phyloP scores from a whole-genome alignment of 1,140 invertebrate species.

The Lepidurus arcticus region DNA sequence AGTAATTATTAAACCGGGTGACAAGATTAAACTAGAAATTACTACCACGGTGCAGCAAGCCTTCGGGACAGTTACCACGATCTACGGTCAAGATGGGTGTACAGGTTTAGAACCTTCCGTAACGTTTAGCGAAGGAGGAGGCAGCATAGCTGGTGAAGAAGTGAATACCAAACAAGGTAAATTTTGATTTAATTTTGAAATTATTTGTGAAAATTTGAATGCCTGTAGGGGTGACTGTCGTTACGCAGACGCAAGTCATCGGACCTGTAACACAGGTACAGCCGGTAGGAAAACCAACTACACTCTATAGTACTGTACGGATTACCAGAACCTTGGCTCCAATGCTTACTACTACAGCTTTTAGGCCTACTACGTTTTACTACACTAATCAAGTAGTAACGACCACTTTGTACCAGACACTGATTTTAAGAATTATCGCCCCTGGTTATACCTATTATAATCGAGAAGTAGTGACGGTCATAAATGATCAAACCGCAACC shows the following conservation, averaged over 20 bases:
- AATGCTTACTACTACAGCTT: not conserved
- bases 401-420: not conserved
- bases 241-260: not conserved
- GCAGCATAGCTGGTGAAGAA: not conserved
- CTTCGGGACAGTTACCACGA: not conserved
- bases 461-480: not conserved
- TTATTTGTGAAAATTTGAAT: too few species aligned
- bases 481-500: not conserved
- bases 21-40: not conserved
- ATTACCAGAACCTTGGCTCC: not conserved
- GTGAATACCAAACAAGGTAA: not conserved
- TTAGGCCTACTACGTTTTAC: not conserved
- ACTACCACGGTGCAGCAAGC: not conserved
- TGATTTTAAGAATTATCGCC: not conserved
- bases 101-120: not conserved
- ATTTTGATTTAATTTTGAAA: not conserved
- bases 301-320: not conserved
- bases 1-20: not conserved
- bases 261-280: not conserved
- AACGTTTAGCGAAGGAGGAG: not conserved
- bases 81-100: not conserved
- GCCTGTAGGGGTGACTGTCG: not conserved
- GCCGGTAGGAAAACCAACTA: not conserved
- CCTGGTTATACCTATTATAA: not conserved
- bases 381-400: not conserved